phyloP scores from a whole-genome alignment of 2,797 vertebrate genomes.

The Petrocephalus schoutedeni region DNA sequence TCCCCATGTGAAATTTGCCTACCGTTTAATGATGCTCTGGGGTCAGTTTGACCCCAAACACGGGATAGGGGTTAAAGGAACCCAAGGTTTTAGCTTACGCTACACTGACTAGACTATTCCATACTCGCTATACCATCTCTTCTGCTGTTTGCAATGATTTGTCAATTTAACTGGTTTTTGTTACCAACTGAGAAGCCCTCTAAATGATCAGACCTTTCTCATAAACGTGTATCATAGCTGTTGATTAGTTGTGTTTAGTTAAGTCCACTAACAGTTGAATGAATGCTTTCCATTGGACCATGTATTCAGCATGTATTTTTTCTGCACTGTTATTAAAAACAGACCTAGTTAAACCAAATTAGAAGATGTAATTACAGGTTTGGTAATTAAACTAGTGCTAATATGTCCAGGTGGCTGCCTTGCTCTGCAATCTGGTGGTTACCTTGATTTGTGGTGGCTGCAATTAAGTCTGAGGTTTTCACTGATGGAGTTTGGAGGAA shows the following conservation, averaged over 20 bases:
- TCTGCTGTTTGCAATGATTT: background rate
- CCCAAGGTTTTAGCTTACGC: too few species aligned
- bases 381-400: constrained; percentile 19
- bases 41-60: too few species aligned
- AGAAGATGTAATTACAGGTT: constrained; percentile 19
- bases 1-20: too few species aligned
- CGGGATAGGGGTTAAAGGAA: too few species aligned
- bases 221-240: background rate
- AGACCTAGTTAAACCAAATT: constrained; percentile 13
- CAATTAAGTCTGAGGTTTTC: background rate
- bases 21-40: too few species aligned
- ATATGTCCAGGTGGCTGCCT: constrained; percentile 14
- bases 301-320: background rate
- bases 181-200: background rate
- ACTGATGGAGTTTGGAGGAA: background rate
- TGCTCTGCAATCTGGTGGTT: background rate
- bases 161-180: background rate
- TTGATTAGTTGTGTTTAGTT: background rate
- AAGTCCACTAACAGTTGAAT: background rate
- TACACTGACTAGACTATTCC: too few species aligned
- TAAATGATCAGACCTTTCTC: background rate
- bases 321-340: constrained; percentile 18
- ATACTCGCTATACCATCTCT: background rate
- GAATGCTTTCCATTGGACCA: background rate
- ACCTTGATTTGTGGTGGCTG: constrained; percentile 16